Percentiles rank a stretch among this genome's conserved stretches.
These are phyloP conservation scores for Ameiurus melas DNA, from an alignment of 2,113 vertebrate species.

Conservation along the genomic window DNA sequence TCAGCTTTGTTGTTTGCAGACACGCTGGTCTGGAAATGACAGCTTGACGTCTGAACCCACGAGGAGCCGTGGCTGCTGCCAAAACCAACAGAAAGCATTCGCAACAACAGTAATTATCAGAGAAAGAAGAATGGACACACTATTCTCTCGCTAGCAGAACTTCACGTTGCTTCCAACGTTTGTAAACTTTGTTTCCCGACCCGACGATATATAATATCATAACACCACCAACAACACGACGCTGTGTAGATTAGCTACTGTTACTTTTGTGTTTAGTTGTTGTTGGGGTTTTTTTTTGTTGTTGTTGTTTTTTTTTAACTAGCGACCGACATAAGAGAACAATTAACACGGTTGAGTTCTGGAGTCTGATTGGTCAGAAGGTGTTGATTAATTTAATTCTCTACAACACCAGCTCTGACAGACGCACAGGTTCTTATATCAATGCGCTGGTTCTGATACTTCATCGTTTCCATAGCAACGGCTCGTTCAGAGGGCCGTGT, in stretches of 20 bases:
- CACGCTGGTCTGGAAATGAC: constrained; percentile 43
- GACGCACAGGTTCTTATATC: background rate
- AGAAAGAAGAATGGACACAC: constrained; percentile 44
- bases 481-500: background rate
- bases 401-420: background rate
- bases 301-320: background rate
- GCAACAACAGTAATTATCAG: constrained; percentile 45
- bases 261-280: background rate
- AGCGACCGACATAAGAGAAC: background rate
- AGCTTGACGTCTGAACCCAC: constrained; percentile 51
- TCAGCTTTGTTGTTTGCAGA: constrained; percentile 40
- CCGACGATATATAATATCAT: no score
- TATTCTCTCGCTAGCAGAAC: constrained; percentile 13
- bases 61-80: constrained; percentile 35
- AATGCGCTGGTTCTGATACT: background rate
- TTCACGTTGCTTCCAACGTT: background rate
- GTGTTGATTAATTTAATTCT: background rate
- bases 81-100: constrained; percentile 50
- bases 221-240: no score
- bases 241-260: background rate
- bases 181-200: background rate
- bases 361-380: background rate
- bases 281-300: background rate
- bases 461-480: background rate
- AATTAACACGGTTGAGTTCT: background rate